Evolutionary conservation across 2,888 invertebrate species (phyloP), one percentile per base, ranked within the genome.

Genomic region (Minunthozetes semirufus): DNA sequence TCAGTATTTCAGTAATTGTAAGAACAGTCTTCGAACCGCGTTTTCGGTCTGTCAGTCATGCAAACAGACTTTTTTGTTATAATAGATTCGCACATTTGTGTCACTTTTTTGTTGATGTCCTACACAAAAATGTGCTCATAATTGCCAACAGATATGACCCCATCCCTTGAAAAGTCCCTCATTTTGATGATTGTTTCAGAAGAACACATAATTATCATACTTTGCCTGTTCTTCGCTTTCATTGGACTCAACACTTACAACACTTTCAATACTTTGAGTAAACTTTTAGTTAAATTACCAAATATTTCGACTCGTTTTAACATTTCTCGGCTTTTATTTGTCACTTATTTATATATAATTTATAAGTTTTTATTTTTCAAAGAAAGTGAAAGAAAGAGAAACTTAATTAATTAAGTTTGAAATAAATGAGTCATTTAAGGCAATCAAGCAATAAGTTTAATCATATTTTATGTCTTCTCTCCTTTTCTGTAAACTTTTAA

Each of bases 41-140:
- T 53, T 53, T 53, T 53, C 53, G 53, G 53, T 53, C 53, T 53
- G 53, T 53, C 53, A 53, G 53, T 53, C 53, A 53, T 53, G 53
- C 53, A 53, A n/a, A 53, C 53, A 53, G 53, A n/a, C 53, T 53
- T 53, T 53, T 53, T 53, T 53, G 53, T 53, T 53, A 53, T 17
- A 53, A 53, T 53, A 53, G 53, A 53, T 17, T 53, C 53, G 19
- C 17, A 53, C 53, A 53, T 53, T 53, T 53, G 53, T 53, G 53
- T 6, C 53, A 53, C 53, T 53, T n/a, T 53, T 53, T 53, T n/a
- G 17, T 19, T 19, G 19, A 53, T n/a, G 17, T 19, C 19, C 5
- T 53, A 19, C 53, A 53, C 53, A 19, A 53, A 53, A 17, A 53
- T 53, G 53, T 53, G 17, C 53, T 53, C 19, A 53, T 53, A n/a